A percentile compares a stretch with the other conserved stretches of the same genome.
Evolutionary conservation across 2,888 invertebrate genomes (phyloP).

Genomic region (Synergus gifuensis): DNA sequence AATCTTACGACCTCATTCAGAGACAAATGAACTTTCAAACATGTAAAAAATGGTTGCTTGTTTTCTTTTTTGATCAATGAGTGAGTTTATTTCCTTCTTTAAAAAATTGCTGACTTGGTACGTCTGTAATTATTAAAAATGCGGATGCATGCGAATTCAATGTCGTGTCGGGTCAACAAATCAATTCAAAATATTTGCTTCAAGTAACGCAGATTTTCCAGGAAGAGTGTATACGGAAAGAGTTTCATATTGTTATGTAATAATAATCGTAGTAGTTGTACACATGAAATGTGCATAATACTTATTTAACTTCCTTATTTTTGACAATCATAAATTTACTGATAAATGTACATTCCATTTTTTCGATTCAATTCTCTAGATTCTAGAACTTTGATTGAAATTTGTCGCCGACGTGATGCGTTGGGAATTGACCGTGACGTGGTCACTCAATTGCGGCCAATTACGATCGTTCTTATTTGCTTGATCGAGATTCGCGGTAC

Average conservation of each 20-base stretch:
- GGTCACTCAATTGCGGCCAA: conserved; percentile 71
- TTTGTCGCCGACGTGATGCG: conserved; percentile 26
- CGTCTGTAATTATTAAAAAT: conserved; percentile 10
- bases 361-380: not conserved
- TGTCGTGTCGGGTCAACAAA: conserved; percentile 55
- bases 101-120: conserved; percentile 2
- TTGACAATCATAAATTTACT: too few relatives aligned
- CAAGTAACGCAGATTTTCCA: conserved; percentile 21
- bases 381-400: conserved; percentile 1
- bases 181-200: conserved; percentile 59
- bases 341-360: not conserved
- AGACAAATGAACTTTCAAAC: not conserved
- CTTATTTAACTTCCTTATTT: not conserved
- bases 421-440: conserved; percentile 60
- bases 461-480: conserved; percentile 65
- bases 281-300: not conserved
- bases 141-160: not conserved
- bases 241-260: not conserved
- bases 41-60: not conserved
- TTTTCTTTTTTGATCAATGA: not conserved
- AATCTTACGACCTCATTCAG: conserved; percentile 48
- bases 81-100: not conserved
- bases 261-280: not conserved
- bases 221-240: conserved; percentile 19
- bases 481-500: conserved; percentile 66